Conservation (phyloP, 2,797 vertebrate species). For the Eurystomus glaucurus region DNA sequence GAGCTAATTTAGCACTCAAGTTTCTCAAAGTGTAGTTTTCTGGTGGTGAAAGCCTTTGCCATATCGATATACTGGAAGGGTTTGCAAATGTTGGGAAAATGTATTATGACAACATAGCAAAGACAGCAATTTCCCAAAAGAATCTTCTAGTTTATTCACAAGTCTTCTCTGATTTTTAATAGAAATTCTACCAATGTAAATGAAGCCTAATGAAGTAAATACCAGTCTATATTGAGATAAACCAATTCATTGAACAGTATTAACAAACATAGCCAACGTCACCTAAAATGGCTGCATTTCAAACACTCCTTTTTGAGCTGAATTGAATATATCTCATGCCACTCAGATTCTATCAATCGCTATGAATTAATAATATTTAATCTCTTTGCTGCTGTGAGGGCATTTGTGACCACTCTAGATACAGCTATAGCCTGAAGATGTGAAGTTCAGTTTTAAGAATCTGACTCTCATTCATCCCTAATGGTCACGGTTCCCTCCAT, state of each 20-base stretch:
- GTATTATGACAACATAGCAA: not conserved
- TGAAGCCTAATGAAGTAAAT: not conserved
- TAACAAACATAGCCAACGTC: not conserved
- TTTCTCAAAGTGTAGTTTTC: not conserved
- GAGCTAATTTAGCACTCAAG: not conserved
- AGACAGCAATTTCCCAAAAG: not conserved
- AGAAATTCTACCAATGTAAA: not conserved
- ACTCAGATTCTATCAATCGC: not conserved
- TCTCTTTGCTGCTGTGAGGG: not conserved
- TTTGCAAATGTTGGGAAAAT: not conserved
- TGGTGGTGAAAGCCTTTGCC: not conserved
- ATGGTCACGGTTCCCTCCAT: not conserved
- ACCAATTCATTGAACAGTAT: rapidly evolving
- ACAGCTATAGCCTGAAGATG: not conserved
- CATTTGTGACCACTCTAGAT: not conserved
- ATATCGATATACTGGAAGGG: rapidly evolving
- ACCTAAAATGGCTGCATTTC: not conserved
- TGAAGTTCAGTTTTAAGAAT: not conserved
- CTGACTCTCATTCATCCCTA: not conserved
- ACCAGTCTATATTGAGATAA: not conserved
- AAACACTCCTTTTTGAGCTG: not conserved
- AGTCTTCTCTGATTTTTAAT: not conserved
- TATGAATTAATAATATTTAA: not conserved
- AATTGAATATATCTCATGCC: not conserved
- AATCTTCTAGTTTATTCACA: not conserved